Conservation (phyloP, 37 sponge, comb jelly and placozoan genomes). For the Halichondria panicea region DNA sequence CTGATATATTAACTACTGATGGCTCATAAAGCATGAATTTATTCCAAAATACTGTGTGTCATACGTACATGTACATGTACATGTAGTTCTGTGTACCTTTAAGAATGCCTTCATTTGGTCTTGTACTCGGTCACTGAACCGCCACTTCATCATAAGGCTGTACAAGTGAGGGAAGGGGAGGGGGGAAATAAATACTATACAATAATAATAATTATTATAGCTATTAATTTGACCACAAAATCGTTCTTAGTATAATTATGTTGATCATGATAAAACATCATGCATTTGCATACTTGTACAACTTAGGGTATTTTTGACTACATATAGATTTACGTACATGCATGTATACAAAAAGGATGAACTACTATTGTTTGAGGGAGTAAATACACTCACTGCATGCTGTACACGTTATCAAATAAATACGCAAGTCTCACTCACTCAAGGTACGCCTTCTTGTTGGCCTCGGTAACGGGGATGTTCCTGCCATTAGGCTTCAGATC, state of each 20-base stretch:
- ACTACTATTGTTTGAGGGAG: too few relatives aligned
- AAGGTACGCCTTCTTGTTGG: constrained; percentile 88
- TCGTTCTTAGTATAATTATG: too few relatives aligned
- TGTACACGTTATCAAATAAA: too few relatives aligned
- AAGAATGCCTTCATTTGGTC: constrained; percentile 88
- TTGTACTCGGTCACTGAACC: constrained; percentile 83
- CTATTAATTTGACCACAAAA: too few relatives aligned
- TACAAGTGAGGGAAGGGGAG: too few relatives aligned
- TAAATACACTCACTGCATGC: too few relatives aligned
- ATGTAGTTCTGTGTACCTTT: constrained; percentile 44
- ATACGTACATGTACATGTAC: neutral
- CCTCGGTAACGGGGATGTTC: constrained; percentile 85
- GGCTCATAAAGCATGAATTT: neutral
- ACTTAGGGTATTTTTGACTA: too few relatives aligned
- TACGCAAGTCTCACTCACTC: constrained; percentile 47
- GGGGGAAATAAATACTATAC: too few relatives aligned
- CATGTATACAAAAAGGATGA: too few relatives aligned
- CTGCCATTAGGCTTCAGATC: constrained; percentile 85
- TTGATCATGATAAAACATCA: too few relatives aligned
- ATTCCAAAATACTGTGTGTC: neutral
- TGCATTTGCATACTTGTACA: too few relatives aligned
- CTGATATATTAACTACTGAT: constrained; percentile 4
- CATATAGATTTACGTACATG: constrained; percentile 1
- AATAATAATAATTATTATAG: too few relatives aligned
- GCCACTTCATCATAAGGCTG: constrained; percentile 92